Percentiles rank a stretch among this genome's conserved stretches.
Evolutionary conservation across 1,140 invertebrate genomes (phyloP).

Genomic region (Penaeus indicus): DNA sequence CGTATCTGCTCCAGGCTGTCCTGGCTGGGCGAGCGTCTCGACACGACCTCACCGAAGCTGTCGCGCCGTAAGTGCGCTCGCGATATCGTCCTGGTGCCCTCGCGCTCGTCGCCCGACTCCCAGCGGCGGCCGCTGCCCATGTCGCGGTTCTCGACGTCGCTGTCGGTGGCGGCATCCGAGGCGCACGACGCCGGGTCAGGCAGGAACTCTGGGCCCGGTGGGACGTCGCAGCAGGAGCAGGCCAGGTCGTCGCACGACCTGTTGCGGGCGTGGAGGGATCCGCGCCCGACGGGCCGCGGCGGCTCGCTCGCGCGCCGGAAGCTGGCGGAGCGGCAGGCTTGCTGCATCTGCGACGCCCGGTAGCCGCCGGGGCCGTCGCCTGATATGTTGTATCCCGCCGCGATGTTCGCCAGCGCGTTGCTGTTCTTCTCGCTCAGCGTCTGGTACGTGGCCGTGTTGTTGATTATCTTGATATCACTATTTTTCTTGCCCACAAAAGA

Average conservation of each 20-base stretch:
- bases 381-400: conserved; percentile 57
- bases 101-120: conserved; percentile 43
- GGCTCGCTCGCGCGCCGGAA: conserved; percentile 48
- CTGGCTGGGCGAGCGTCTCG: conserved; percentile 60
- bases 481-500: conserved; percentile 42
- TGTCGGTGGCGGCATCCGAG: conserved; percentile 38
- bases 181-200: not conserved
- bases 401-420: conserved; percentile 59
- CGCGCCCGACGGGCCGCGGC: conserved; percentile 25
- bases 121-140: conserved; percentile 2
- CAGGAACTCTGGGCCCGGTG: conserved; percentile 24
- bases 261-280: conserved; percentile 40
- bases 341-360: conserved; percentile 10
- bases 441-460: conserved; percentile 56
- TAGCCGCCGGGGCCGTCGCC: conserved; percentile 29
- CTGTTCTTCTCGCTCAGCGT: conserved; percentile 58
- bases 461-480: conserved; percentile 61
- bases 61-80: conserved; percentile 59
- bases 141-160: conserved; percentile 36
- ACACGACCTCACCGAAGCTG: conserved; percentile 66
- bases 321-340: not conserved
- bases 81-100: conserved; percentile 61
- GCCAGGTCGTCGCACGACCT: conserved; percentile 57
- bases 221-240: conserved; percentile 48
- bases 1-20: conserved; percentile 58